These are phyloP conservation scores for Phrynocephalus vlangalii DNA, from an alignment of 2,797 vertebrate genomes.

Conservation along the genomic window DNA sequence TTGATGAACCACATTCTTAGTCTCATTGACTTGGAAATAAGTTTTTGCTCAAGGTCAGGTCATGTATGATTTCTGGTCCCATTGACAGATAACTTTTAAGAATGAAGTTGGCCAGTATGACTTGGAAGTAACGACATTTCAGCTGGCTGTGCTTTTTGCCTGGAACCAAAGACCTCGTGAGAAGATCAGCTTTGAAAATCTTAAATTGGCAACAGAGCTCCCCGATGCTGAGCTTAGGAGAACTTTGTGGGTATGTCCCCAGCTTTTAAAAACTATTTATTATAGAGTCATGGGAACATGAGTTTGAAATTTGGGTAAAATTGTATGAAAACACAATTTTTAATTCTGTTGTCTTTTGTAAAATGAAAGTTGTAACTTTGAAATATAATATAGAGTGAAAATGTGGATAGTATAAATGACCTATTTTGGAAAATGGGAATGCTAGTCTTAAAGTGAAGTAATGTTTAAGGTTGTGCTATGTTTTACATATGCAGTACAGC, in stretches of 20 bases:
- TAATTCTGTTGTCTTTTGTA: neutral
- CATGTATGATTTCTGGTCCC: conserved; percentile 20
- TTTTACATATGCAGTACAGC: too few species aligned
- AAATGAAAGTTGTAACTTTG: neutral
- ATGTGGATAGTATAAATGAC: neutral
- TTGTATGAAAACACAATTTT: neutral
- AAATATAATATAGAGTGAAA: too few species aligned
- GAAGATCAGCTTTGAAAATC: conserved; percentile 98
- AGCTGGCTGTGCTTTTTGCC: conserved; percentile 95
- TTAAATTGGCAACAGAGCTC: conserved; percentile 96
- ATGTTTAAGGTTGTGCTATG: neutral
- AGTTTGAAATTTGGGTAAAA: neutral
- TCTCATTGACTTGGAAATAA: conserved; percentile 10
- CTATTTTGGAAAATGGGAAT: neutral
- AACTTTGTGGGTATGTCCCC: conserved; percentile 92
- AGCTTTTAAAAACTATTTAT: neutral
- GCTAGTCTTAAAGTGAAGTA: neutral
- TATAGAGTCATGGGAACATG: neutral
- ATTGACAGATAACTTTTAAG: conserved; percentile 94
- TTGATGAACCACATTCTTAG: neutral
- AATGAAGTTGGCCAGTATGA: conserved; percentile 98
- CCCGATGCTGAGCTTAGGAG: conserved; percentile 97
- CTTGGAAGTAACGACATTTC: conserved; percentile 98
- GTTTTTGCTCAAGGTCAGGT: conserved; percentile 10
- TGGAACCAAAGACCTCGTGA: conserved; percentile 99